phyloP scores from a whole-genome alignment of 2,113 vertebrate genomes.

The Polypterus bichir region DNA sequence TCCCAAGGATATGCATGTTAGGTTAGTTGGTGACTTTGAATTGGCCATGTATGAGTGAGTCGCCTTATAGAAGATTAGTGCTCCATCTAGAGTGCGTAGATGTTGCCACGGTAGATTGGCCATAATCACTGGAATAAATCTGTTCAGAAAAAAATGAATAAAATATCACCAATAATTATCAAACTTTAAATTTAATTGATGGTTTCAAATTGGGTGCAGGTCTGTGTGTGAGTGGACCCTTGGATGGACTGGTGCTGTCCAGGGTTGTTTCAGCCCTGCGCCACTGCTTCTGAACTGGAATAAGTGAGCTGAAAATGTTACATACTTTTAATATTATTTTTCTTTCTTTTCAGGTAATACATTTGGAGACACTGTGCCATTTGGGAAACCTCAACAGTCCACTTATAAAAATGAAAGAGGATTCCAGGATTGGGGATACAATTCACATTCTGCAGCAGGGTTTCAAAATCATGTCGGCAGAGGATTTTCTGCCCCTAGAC shows the following conservation, averaged over 20 bases:
- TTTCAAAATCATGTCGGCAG: not conserved
- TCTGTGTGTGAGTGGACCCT: too few species aligned
- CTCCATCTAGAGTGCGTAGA: too few species aligned
- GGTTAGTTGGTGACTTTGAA: too few species aligned
- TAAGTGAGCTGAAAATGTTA: not conserved
- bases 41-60: too few species aligned
- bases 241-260: not conserved
- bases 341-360: not conserved
- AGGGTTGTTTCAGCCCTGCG: not conserved
- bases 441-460: not conserved
- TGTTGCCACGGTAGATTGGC: too few species aligned
- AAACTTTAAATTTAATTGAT: too few species aligned
- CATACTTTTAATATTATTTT: not conserved
- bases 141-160: too few species aligned
- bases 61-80: too few species aligned
- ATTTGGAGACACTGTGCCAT: not conserved
- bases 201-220: too few species aligned
- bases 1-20: too few species aligned
- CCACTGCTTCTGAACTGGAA: not conserved
- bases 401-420: slow-evolving; percentile 1
- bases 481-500: not conserved
- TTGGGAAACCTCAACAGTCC: not conserved
- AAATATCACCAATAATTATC: too few species aligned
- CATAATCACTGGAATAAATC: too few species aligned
- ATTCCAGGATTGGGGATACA: slow-evolving; percentile 1